Evolutionary conservation across 2,113 vertebrate genomes (phyloP).

Genomic region (Carettochelys insculpta): DNA sequence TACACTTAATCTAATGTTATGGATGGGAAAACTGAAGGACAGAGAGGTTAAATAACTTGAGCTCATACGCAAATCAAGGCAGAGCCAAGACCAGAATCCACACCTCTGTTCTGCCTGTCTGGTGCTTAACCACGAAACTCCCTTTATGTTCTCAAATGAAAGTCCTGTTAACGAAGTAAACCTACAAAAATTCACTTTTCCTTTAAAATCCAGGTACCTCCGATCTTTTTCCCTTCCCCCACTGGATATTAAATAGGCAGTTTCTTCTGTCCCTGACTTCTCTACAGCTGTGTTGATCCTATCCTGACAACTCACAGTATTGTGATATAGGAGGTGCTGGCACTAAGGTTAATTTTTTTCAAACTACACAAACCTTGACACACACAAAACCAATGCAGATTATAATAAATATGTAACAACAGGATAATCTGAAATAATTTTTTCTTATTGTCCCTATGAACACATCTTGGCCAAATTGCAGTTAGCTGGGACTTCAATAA

Average conservation of each 20-base stretch:
- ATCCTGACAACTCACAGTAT: not conserved
- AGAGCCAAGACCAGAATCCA: not conserved
- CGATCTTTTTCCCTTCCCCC: slow-evolving; percentile 16
- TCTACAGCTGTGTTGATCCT: rapidly evolving
- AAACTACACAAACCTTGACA: slow-evolving; percentile 62
- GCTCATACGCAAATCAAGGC: not conserved
- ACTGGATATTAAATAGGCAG: not conserved
- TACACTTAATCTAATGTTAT: not conserved
- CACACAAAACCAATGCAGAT: slow-evolving; percentile 48
- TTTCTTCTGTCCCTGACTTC: not conserved
- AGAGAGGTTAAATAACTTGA: not conserved
- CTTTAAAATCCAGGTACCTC: not conserved
- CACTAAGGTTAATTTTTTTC: slow-evolving; percentile 41
- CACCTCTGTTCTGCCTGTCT: no score
- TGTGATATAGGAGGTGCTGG: slow-evolving; percentile 44
- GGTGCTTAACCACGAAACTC: not conserved
- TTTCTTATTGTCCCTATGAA: slow-evolving; percentile 64
- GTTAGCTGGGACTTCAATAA: not conserved
- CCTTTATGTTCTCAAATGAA: not conserved
- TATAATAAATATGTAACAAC: slow-evolving; percentile 42
- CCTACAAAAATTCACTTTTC: not conserved
- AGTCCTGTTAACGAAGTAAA: not conserved
- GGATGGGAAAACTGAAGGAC: not conserved
- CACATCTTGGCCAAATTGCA: slow-evolving; percentile 44
- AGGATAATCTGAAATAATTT: slow-evolving; percentile 67